Evolutionary conservation across 2,888 invertebrate genomes (phyloP).

Genomic region (Sycophila texana): DNA sequence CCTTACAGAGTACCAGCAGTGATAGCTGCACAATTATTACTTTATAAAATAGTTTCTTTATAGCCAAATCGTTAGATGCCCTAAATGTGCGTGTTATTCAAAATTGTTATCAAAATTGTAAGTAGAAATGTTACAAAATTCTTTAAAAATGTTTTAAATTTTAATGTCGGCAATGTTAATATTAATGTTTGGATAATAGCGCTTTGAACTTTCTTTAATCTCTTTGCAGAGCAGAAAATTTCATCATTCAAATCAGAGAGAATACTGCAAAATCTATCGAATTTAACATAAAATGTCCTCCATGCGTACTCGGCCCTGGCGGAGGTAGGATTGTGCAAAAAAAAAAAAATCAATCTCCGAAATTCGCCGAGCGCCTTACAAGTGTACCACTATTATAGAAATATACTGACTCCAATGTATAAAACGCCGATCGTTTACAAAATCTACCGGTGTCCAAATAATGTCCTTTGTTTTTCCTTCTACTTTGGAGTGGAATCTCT

Average conservation of each 20-base stretch:
- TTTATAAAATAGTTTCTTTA: background rate
- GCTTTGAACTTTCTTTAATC: too few relatives aligned
- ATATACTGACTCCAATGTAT: slow-evolving; percentile 55
- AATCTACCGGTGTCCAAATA: slow-evolving; percentile 48
- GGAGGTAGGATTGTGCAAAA: slow-evolving; percentile 54
- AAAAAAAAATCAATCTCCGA: slow-evolving; percentile 42
- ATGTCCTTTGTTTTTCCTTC: slow-evolving; percentile 31
- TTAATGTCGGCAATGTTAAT: too few relatives aligned
- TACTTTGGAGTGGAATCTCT: slow-evolving; percentile 47
- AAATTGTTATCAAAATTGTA: background rate
- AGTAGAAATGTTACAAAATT: background rate
- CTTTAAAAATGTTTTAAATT: background rate
- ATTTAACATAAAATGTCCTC: slow-evolving; percentile 51
- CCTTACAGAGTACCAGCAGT: background rate
- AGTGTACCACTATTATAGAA: slow-evolving; percentile 51
- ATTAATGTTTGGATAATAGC: too few relatives aligned
- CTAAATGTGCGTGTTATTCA: background rate
- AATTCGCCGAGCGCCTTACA: slow-evolving; percentile 48
- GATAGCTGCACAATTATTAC: slow-evolving; percentile 21
- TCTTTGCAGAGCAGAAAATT: too few relatives aligned
- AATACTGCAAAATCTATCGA: slow-evolving; percentile 40
- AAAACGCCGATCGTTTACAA: slow-evolving; percentile 51
- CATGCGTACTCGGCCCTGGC: slow-evolving; percentile 44
- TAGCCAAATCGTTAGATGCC: background rate
- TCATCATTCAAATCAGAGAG: slow-evolving; percentile 3